These are phyloP conservation scores for Calliphora vomitoria DNA, from an alignment of 2,888 invertebrate species.

Conservation along the genomic window DNA sequence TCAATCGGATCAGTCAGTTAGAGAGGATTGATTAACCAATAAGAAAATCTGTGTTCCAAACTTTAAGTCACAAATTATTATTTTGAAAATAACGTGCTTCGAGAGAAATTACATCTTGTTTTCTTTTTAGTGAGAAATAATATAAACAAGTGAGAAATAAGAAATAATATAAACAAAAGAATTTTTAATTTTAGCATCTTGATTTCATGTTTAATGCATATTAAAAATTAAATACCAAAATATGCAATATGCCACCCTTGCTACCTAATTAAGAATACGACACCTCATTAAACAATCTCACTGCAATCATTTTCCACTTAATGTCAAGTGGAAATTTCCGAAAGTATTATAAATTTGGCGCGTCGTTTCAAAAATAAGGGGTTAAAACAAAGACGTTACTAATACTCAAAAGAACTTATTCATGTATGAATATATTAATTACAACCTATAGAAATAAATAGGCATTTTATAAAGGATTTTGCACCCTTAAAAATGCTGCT, in stretches of 20 bases:
- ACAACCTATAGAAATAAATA: neutral
- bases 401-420: neutral
- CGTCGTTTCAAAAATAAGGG: neutral
- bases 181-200: no score
- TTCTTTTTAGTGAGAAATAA: no score
- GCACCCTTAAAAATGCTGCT: neutral
- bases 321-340: conserved; percentile 21
- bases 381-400: neutral
- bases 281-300: neutral
- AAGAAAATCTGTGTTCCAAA: no score
- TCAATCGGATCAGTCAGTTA: no score
- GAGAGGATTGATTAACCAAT: no score
- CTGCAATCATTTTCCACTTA: neutral
- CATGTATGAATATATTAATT: neutral
- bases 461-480: neutral
- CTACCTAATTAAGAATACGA: neutral
- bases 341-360: neutral
- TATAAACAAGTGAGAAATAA: no score
- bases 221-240: neutral
- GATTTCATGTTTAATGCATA: neutral
- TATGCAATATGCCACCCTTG: neutral
- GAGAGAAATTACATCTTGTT: no score
- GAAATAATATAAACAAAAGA: no score
- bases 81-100: no score
- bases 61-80: no score